Evolutionary conservation across 2,113 vertebrate genomes (phyloP).

Genomic region (Proterorhinus semilunaris): DNA sequence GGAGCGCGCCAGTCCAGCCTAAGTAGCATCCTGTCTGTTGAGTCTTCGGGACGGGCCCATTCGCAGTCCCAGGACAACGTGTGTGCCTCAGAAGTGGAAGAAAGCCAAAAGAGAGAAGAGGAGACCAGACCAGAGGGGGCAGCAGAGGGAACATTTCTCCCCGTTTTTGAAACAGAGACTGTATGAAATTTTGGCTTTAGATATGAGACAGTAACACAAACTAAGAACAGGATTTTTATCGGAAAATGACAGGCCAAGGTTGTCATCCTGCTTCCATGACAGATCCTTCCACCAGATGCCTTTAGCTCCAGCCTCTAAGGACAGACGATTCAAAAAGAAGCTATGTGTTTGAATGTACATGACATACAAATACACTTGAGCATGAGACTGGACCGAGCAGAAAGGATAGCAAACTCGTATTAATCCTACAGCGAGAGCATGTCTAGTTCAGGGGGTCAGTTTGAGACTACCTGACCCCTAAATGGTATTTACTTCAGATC

Average conservation of each 20-base stretch:
- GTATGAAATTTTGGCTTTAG: constrained; percentile 61
- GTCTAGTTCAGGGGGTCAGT: constrained; percentile 53
- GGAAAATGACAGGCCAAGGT: constrained; percentile 40
- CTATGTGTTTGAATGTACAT: constrained; percentile 21
- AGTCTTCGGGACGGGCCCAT: constrained; percentile 75
- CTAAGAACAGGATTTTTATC: constrained; percentile 26
- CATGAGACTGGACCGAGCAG: constrained; percentile 38
- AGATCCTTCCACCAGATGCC: constrained; percentile 71
- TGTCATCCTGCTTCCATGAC: constrained; percentile 50
- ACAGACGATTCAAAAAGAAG: constrained; percentile 40
- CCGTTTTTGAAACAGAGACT: constrained; percentile 62
- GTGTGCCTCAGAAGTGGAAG: constrained; percentile 66
- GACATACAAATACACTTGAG: constrained; percentile 31
- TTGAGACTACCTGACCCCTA: constrained; percentile 43
- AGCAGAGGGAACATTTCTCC: constrained; percentile 43
- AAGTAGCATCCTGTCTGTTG: constrained; percentile 77
- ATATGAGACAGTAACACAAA: constrained; percentile 27
- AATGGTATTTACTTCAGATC: constrained; percentile 46
- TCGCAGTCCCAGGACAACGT: constrained; percentile 72
- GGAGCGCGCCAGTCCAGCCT: constrained; percentile 77
- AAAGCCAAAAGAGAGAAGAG: constrained; percentile 34
- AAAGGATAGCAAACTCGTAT: constrained; percentile 35
- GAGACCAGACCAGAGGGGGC: constrained; percentile 38
- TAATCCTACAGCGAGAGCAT: constrained; percentile 55
- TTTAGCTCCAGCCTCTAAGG: constrained; percentile 64